These are phyloP conservation scores for Cerastis rubricosa DNA, from an alignment of 2,888 invertebrate genomes.

Conservation along the genomic window DNA sequence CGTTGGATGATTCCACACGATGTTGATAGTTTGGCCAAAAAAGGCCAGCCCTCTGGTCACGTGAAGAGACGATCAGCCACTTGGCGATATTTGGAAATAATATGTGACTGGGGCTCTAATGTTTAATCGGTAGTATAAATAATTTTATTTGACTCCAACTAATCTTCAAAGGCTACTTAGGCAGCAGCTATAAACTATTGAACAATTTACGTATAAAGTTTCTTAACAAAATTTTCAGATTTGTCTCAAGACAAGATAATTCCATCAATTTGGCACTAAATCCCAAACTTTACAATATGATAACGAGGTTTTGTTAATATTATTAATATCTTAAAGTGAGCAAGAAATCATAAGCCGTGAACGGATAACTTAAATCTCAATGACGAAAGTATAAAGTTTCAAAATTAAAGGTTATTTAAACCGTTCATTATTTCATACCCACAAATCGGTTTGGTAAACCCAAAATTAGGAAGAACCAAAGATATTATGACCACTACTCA, in stretches of 20 bases:
- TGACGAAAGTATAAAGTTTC: constrained; percentile 7
- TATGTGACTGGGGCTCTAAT: too few species aligned
- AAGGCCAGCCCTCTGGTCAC: too few species aligned
- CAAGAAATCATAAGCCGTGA: constrained; percentile 17
- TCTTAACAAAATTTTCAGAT: constrained; percentile 1
- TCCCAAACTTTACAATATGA: constrained; percentile 18
- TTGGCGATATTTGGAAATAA: too few species aligned
- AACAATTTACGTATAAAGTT: neutral
- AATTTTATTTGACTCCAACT: neutral
- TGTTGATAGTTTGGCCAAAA: too few species aligned
- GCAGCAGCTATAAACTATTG: neutral
- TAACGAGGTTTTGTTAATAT: constrained; percentile 8
- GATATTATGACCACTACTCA: neutral
- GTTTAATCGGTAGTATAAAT: neutral
- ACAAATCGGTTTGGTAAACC: neutral
- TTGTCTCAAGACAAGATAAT: constrained; percentile 21
- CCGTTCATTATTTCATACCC: neutral
- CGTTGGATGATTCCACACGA: too few species aligned
- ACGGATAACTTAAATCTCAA: constrained; percentile 9
- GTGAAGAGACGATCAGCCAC: too few species aligned
- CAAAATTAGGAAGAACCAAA: neutral
- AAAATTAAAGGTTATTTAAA: constrained; percentile 10
- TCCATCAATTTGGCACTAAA: constrained; percentile 21
- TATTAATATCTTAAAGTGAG: constrained; percentile 30
- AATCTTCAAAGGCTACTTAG: neutral